phyloP scores from a whole-genome alignment of 2,113 vertebrate species.

The Sturnus vulgaris region DNA sequence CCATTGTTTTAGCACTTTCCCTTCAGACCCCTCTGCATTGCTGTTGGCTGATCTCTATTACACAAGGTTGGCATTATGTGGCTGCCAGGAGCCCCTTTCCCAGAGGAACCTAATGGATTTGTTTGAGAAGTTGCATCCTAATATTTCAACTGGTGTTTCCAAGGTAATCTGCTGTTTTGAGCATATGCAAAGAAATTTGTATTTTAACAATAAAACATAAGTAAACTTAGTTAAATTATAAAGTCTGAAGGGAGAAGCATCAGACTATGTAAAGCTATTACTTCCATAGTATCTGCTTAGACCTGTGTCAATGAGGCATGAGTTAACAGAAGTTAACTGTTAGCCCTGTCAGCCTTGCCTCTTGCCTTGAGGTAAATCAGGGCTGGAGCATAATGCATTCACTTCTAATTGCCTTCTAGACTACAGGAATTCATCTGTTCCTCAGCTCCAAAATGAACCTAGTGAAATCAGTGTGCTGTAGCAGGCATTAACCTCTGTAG shows the following conservation, averaged over 20 bases:
- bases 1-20: slow-evolving; percentile 76
- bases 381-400: neutral
- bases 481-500: neutral
- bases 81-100: slow-evolving; percentile 81
- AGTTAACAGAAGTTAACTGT: neutral
- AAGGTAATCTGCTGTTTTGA: slow-evolving; percentile 75
- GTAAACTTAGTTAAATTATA: neutral
- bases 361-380: neutral
- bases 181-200: neutral
- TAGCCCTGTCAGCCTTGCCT: neutral
- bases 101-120: slow-evolving; percentile 81
- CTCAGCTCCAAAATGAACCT: neutral
- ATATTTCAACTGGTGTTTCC: slow-evolving; percentile 87
- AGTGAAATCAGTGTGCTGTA: neutral
- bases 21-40: slow-evolving; percentile 82
- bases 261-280: neutral
- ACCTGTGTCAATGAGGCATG: neutral
- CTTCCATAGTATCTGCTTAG: neutral
- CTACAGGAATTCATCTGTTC: neutral
- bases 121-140: slow-evolving; percentile 80
- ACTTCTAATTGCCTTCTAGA: neutral
- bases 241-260: neutral
- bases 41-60: slow-evolving; percentile 91
- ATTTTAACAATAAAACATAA: neutral
- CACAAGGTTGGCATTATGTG: slow-evolving; percentile 84